Evolutionary conservation across 1,140 invertebrate species (phyloP).

Genomic region (Lepeophtheirus salmonis): DNA sequence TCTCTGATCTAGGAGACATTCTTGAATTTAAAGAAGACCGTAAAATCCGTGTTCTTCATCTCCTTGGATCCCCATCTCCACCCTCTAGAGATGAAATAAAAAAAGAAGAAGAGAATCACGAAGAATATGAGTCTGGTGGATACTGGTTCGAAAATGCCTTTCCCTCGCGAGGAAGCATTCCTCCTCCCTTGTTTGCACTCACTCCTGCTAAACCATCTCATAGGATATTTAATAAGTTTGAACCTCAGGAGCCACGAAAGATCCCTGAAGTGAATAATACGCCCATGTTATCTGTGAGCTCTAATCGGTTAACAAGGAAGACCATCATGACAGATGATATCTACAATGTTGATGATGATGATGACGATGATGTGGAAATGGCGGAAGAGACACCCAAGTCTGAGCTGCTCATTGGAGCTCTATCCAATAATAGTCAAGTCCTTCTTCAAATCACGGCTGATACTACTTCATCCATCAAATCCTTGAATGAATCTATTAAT

Average conservation of each 20-base stretch:
- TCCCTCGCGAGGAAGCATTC: neutral
- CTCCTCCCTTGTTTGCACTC: neutral
- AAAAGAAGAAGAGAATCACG: neutral
- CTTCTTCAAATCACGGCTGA: conserved; percentile 11
- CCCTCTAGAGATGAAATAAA: neutral
- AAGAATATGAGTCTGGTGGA: conserved; percentile 4
- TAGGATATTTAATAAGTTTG: conserved; percentile 17
- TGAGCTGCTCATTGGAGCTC: neutral
- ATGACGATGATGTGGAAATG: neutral
- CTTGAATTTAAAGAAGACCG: conserved; percentile 3
- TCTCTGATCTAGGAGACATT: neutral
- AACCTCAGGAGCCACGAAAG: neutral
- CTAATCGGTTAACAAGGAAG: conserved; percentile 6
- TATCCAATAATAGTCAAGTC: conserved; percentile 1
- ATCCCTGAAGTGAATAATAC: neutral
- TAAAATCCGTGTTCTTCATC: conserved; percentile 9
- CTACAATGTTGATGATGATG: conserved; percentile 3
- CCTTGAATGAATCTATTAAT: neutral
- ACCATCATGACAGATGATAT: neutral
- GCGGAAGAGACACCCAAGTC: neutral
- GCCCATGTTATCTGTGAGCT: neutral
- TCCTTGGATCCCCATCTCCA: neutral
- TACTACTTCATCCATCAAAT: neutral
- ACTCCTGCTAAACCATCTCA: neutral
- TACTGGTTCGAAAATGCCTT: conserved; percentile 17